Conservation (phyloP, 2,888 invertebrate genomes). For the Cetonia aurata region DNA sequence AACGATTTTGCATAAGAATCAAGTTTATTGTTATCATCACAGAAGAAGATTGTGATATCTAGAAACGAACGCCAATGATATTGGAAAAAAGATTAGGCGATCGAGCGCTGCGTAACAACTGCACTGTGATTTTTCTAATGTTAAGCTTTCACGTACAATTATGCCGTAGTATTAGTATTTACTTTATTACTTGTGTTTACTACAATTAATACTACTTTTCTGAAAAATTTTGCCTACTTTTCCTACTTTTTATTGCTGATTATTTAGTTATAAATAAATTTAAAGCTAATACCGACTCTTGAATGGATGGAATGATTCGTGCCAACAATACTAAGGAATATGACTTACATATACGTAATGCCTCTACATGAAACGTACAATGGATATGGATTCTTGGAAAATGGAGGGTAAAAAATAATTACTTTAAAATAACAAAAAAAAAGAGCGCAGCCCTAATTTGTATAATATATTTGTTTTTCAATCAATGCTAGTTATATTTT, state of each 20-base stretch:
- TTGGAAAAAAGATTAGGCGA: conserved; percentile 27
- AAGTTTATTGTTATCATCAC: no score
- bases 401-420: conserved; percentile 58
- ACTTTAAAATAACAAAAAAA: neutral
- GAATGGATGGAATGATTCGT: conserved; percentile 1
- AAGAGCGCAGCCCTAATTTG: no score
- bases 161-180: neutral
- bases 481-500: no score
- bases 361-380: conserved; percentile 63
- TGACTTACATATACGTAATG: conserved; percentile 67
- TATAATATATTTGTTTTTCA: no score
- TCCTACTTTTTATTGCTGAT: no score
- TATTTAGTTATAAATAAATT: no score
- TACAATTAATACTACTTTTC: no score
- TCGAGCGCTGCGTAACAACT: conserved; percentile 12
- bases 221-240: no score
- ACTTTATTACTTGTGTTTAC: no score
- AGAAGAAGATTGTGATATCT: no score
- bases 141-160: neutral
- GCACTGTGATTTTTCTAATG: conserved; percentile 2
- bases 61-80: conserved; percentile 45
- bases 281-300: no score
- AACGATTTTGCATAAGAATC: no score
- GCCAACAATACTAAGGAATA: conserved; percentile 46
- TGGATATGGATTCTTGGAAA: conserved; percentile 63